These are phyloP conservation scores for Entomyzon cyanotis DNA, from an alignment of 2,113 vertebrate genomes.

Conservation along the genomic window DNA sequence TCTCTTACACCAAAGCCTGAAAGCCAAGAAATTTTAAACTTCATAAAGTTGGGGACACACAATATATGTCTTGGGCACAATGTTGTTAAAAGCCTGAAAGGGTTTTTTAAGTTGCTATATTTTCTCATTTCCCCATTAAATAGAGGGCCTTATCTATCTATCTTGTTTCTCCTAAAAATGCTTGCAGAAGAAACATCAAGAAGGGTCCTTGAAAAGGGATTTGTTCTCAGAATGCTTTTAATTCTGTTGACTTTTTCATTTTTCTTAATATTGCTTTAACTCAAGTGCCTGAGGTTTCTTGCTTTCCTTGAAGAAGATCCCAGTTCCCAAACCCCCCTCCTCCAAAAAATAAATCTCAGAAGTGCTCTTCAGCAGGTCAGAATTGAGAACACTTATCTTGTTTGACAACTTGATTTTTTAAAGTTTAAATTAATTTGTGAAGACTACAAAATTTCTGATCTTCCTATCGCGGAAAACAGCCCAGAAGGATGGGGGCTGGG, in stretches of 20 bases:
- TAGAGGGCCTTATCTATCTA: background rate
- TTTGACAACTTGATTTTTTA: background rate
- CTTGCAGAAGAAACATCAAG: background rate
- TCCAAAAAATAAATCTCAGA: background rate
- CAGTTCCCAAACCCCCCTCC: background rate
- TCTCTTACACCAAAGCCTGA: background rate
- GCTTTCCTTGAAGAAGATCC: background rate
- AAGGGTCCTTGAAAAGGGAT: background rate
- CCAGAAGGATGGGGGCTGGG: fast-evolving
- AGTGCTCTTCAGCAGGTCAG: background rate
- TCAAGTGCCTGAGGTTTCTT: background rate
- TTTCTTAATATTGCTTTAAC: background rate
- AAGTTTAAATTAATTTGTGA: background rate
- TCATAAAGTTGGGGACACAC: background rate
- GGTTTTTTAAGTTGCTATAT: background rate
- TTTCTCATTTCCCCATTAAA: background rate
- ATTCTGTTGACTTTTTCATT: background rate
- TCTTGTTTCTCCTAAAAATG: background rate
- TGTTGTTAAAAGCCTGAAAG: background rate
- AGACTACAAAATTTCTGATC: background rate
- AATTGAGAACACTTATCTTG: background rate
- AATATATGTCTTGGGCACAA: background rate
- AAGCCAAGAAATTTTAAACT: background rate
- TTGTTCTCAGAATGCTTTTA: background rate
- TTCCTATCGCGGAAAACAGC: background rate